Base-by-base conservation (phyloP, 2,888 invertebrate genomes). In the Hydriomena furcata region DNA sequence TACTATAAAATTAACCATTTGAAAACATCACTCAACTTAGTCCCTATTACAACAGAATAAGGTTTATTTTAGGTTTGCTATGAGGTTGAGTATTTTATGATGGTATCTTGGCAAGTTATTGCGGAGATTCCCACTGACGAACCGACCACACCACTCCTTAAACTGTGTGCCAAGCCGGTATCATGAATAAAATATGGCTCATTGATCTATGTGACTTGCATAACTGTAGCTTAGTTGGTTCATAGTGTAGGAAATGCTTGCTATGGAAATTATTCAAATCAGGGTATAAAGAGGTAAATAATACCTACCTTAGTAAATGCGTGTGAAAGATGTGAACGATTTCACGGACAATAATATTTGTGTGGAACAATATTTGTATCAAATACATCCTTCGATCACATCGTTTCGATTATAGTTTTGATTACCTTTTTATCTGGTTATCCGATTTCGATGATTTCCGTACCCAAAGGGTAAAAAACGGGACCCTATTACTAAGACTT, bases 111-210 rank as follows among this genome's bases (percentile, higher is more conserved):
- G 60, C 58, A 60, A 57, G 48, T 32, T 56, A 65, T 63, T 55
- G 11, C 40, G 63, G 61, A 64, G 69, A 73, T 65, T 67, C 61
- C 71, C 70, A 51, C 34, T 52, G 51, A 63, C 62, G 46, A 52
- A 61, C 61, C 60, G 30, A 52, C 32, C 27, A 30, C 51, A 52
- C 54, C 46, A 49, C 52, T 58, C 34, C 48, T 44, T 40, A 35
- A n/a, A 20, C 11, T 34, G 34, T 27, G 32, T 44, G 52, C 52
- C 58, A 60, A 56, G 47, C 40, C 27, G 30, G 24, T 12, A 42
- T 25, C 42, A 21, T 46, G 45, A 32, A 46, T 46, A 37, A 25
- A 37, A 32, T 36, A 30, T 25, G 32, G 2, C 24, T 31, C 1
- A 30, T 32, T 35, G 24, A 41, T 12, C 11, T 25, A 46, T 24